phyloP scores from a whole-genome alignment of 2,113 vertebrate genomes.

The Campylorhamphus procurvoides region DNA sequence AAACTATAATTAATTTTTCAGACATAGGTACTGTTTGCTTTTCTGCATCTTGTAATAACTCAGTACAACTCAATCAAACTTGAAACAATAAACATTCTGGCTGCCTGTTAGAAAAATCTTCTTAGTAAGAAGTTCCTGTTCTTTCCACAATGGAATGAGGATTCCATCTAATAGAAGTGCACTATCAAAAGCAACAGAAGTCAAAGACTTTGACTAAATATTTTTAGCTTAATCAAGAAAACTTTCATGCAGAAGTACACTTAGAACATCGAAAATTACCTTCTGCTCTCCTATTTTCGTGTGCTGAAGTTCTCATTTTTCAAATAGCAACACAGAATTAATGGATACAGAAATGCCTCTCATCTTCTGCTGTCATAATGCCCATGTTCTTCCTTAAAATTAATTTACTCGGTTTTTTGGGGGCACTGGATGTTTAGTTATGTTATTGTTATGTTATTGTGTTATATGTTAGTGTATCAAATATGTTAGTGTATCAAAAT shows the following conservation, averaged over 20 bases:
- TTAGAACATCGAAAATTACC: background rate
- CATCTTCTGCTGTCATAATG: background rate
- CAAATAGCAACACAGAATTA: background rate
- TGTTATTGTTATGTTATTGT: too few relatives aligned
- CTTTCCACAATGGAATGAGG: background rate
- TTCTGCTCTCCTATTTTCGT: background rate
- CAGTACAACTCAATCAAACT: background rate
- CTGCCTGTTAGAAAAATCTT: background rate
- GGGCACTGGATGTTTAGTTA: background rate
- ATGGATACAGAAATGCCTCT: background rate
- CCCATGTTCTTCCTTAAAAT: rapidly evolving
- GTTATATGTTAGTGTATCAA: background rate
- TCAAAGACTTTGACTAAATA: background rate
- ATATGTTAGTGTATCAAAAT: background rate
- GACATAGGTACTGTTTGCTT: background rate
- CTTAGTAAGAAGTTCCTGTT: background rate
- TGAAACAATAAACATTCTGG: background rate
- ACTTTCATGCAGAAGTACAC: background rate
- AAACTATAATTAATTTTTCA: background rate
- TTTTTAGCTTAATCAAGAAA: background rate
- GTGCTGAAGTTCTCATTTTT: background rate
- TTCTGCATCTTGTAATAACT: background rate
- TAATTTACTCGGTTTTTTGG: background rate
- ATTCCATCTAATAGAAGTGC: background rate
- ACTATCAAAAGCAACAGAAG: background rate